Evolutionary conservation across 2,888 invertebrate genomes (phyloP).

Genomic region (Sinelater perroti): DNA sequence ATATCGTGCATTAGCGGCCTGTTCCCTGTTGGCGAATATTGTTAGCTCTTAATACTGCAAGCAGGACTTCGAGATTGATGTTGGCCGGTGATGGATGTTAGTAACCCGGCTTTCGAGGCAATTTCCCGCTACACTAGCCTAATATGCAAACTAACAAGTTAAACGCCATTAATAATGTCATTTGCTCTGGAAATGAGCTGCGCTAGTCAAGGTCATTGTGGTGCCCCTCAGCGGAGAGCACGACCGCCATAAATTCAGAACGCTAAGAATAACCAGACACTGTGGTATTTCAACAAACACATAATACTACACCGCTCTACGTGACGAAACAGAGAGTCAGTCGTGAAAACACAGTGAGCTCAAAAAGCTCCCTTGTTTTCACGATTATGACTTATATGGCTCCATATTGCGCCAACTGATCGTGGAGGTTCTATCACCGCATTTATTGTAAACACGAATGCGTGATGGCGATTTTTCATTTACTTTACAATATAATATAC

Average conservation of each 20-base stretch:
- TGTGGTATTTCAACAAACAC: slow-evolving; percentile 45
- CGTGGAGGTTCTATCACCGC: slow-evolving; percentile 40
- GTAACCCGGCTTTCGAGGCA: slow-evolving; percentile 26
- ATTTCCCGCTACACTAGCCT: slow-evolving; percentile 41
- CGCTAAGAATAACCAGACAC: slow-evolving; percentile 42
- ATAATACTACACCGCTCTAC: slow-evolving; percentile 42
- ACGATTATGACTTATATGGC: slow-evolving; percentile 41
- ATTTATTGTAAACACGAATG: slow-evolving; percentile 45
- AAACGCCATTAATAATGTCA: slow-evolving; percentile 43
- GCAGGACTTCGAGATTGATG: too few relatives aligned
- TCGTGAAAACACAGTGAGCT: slow-evolving; percentile 41
- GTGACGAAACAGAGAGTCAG: slow-evolving; percentile 44
- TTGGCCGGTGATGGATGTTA: too few relatives aligned
- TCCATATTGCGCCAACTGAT: slow-evolving; percentile 38
- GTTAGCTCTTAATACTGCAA: too few relatives aligned
- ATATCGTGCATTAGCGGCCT: too few relatives aligned
- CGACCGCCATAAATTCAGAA: slow-evolving; percentile 42
- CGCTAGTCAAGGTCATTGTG: slow-evolving; percentile 34
- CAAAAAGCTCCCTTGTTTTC: slow-evolving; percentile 39
- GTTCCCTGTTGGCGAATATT: too few relatives aligned
- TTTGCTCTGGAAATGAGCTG: slow-evolving; percentile 40
- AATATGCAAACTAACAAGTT: slow-evolving; percentile 42
- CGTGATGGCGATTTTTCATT: slow-evolving; percentile 44
- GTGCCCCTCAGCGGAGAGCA: slow-evolving; percentile 35
- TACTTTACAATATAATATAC: slow-evolving; percentile 45